phyloP scores from a whole-genome alignment of 1,140 invertebrate genomes.

The Ceratina australensis region DNA sequence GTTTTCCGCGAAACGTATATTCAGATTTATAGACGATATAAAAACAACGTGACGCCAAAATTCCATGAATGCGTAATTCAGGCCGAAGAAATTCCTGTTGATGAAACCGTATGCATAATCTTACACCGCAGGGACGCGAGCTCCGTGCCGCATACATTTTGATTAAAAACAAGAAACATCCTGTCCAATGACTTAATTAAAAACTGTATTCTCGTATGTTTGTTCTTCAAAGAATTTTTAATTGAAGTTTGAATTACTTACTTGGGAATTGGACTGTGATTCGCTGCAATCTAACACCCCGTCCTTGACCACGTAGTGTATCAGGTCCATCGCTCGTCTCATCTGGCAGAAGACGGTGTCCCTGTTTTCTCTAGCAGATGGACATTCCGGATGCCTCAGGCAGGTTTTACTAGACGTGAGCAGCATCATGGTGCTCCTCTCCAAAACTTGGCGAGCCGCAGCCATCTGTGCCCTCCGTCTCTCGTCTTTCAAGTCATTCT shows the following conservation, averaged over 20 bases:
- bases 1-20: not conserved
- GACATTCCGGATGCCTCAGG: slow-evolving; percentile 96
- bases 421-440: slow-evolving; percentile 98
- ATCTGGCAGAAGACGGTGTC: slow-evolving; percentile 99
- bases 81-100: not conserved
- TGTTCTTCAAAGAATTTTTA: not conserved
- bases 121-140: no score
- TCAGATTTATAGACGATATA: not conserved
- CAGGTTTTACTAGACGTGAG: slow-evolving; percentile 98
- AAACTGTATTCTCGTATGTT: not conserved
- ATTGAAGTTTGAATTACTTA: slow-evolving; percentile 35
- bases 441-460: slow-evolving; percentile 95
- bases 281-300: slow-evolving; percentile 87
- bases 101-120: not conserved
- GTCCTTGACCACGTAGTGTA: slow-evolving; percentile 98
- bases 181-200: no score
- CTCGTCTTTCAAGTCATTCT: slow-evolving; percentile 97
- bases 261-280: slow-evolving; percentile 77
- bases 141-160: not conserved
- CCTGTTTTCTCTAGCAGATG: slow-evolving; percentile 94
- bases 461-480: slow-evolving; percentile 96
- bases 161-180: not conserved
- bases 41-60: not conserved
- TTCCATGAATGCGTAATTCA: not conserved
- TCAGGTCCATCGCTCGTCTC: slow-evolving; percentile 97